Base-by-base conservation (phyloP, 1,140 invertebrate genomes). In the Danaus melanippus region DNA sequence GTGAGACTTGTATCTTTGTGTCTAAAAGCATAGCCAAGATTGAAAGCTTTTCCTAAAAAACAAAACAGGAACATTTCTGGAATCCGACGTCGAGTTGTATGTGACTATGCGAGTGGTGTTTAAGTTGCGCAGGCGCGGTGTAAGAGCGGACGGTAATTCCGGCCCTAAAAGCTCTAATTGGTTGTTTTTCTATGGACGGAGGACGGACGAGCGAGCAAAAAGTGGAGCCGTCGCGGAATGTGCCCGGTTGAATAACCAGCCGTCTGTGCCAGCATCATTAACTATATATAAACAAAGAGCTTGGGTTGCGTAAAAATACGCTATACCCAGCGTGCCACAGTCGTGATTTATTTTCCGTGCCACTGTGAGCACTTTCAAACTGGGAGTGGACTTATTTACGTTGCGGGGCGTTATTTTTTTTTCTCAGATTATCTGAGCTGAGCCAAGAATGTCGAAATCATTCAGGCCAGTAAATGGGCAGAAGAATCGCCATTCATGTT, bases 371-470 rank as follows among this genome's bases (percentile, higher is more conserved):
- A 74, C 77, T 74, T 76, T 60, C 71, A 69, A 72, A 73, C 68
- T 69, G 67, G 47, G 69, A 76, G 64, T 74, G 74, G 53, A 69
- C 68, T 78, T 81, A 82, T 84, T 86, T 84, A 86, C 79, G 71
- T 74, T 75, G 71, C 58, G 60, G 64, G 56, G 71, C 74, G 75
- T 84, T 84, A 32, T 84, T 76, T 83, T 84, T 83, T 77, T 86
- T 83, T 81, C 74, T 69, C 71, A 61, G 77, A 86, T 84, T 78
- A 84, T 84, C 79, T 78, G 74, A 81, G 67, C 73, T 64, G 73
- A 71, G 83, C 83, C 83, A 86, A 84, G 83, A 84, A 86, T 86
- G 81, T 86, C 68, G 81, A 86, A 83, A 86, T 80, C 83, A 86
- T 86, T 86, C 81, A 86, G 83, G 71, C 74, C 78, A 74, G 80